Evolutionary conservation across 2,113 vertebrate genomes (phyloP).

Genomic region (Alethe castanea): DNA sequence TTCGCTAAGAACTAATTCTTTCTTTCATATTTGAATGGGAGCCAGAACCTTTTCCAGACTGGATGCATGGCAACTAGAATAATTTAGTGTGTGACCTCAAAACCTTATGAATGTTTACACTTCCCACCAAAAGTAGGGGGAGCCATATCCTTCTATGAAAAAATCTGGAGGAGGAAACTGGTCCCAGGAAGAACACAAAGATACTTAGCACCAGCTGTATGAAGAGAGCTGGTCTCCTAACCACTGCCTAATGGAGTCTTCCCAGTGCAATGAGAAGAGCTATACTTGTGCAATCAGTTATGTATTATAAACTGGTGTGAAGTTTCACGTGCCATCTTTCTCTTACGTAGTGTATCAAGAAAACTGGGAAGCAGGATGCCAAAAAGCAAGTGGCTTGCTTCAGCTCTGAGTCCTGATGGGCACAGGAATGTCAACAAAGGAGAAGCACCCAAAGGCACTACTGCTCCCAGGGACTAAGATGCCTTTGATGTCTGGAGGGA

Average conservation of each 20-base stretch:
- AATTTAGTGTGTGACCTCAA: neutral
- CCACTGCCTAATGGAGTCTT: neutral
- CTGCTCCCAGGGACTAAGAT: neutral
- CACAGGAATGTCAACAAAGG: neutral
- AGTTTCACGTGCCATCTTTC: neutral
- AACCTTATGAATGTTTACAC: constrained; percentile 1
- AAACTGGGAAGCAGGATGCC: neutral
- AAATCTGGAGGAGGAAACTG: neutral
- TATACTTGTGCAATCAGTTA: neutral
- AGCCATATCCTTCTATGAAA: neutral
- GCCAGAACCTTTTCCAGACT: constrained; percentile 21
- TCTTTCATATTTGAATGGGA: constrained; percentile 37
- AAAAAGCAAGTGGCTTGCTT: neutral
- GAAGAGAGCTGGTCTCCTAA: neutral
- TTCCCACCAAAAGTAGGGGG: neutral
- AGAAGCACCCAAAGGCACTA: neutral
- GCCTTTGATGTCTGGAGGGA: neutral
- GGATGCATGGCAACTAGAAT: constrained; percentile 21
- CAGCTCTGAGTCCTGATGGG: neutral
- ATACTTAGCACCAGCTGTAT: neutral
- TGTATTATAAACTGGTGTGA: fast-evolving
- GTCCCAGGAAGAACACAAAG: neutral
- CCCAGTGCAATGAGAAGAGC: neutral
- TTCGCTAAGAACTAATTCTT: constrained; percentile 38
- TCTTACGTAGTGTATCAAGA: neutral